These are phyloP conservation scores for Julus scanicus DNA, from an alignment of 2,888 invertebrate genomes.

Conservation along the genomic window DNA sequence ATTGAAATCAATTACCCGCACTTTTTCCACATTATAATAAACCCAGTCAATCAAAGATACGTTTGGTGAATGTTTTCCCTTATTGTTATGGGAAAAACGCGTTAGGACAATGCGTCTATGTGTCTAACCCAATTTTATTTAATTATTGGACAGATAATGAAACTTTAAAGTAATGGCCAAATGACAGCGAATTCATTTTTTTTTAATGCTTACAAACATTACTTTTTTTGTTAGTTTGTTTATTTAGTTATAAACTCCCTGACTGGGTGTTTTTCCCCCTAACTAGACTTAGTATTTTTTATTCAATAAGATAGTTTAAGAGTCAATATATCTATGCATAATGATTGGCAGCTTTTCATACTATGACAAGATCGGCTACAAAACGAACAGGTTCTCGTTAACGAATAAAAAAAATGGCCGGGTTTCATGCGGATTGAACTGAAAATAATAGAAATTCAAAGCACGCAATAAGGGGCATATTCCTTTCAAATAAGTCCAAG, in stretches of 20 bases:
- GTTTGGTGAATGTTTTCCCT: neutral
- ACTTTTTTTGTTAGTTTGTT: slow-evolving; percentile 17
- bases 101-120: slow-evolving; percentile 9
- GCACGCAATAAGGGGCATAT: neutral
- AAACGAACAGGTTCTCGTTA: neutral
- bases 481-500: neutral
- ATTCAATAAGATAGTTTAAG: neutral
- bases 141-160: neutral
- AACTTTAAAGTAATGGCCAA: slow-evolving; percentile 13
- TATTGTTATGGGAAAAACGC: neutral
- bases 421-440: neutral
- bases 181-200: slow-evolving; percentile 1
- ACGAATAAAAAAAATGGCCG: neutral
- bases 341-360: slow-evolving; percentile 26
- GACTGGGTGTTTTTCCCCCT: neutral
- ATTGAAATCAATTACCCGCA: neutral
- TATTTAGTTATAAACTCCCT: slow-evolving; percentile 13
- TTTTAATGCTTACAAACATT: neutral
- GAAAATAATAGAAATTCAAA: neutral
- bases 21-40: slow-evolving; percentile 26
- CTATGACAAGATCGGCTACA: neutral
- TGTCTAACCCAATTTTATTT: slow-evolving; percentile 42
- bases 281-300: neutral
- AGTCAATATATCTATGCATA: slow-evolving; percentile 35
- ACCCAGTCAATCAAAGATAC: neutral